Conservation (phyloP, 2,113 vertebrate species). For the Sarotherodon lohbergeri region DNA sequence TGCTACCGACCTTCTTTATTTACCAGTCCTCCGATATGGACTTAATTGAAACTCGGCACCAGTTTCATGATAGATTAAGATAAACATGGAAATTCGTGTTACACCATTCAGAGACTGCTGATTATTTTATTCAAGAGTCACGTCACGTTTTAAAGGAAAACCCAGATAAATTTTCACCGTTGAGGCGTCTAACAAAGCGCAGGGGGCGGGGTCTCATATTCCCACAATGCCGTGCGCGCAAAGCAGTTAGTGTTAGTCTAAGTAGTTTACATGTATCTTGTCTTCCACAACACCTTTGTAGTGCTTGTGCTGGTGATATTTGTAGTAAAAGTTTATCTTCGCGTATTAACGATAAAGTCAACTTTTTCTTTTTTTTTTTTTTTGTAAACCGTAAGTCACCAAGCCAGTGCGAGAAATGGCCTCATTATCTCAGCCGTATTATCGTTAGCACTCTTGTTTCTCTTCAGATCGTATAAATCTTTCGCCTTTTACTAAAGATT, state of each 20-base stretch:
- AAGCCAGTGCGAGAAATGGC: background rate
- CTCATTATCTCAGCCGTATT: rapidly evolving
- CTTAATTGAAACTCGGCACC: rapidly evolving
- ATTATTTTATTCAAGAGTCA: background rate
- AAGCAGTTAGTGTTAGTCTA: no score
- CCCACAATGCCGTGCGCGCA: background rate
- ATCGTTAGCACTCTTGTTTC: background rate
- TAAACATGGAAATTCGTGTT: background rate
- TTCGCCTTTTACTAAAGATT: constrained; percentile 64
- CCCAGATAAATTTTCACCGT: background rate
- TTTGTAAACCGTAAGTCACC: background rate
- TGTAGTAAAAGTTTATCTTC: background rate
- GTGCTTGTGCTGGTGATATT: background rate
- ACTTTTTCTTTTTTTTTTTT: background rate
- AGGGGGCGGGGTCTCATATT: background rate
- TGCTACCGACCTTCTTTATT: rapidly evolving
- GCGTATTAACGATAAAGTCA: rapidly evolving
- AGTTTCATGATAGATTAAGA: background rate
- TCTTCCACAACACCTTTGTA: background rate
- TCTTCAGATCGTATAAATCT: constrained; percentile 42
- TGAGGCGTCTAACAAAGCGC: background rate
- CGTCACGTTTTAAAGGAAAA: background rate
- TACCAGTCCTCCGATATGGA: rapidly evolving
- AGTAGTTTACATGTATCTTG: background rate
- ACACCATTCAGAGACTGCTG: background rate